Evolutionary conservation across 2,797 vertebrate species (phyloP).

Genomic region (Denticeps clupeoides): DNA sequence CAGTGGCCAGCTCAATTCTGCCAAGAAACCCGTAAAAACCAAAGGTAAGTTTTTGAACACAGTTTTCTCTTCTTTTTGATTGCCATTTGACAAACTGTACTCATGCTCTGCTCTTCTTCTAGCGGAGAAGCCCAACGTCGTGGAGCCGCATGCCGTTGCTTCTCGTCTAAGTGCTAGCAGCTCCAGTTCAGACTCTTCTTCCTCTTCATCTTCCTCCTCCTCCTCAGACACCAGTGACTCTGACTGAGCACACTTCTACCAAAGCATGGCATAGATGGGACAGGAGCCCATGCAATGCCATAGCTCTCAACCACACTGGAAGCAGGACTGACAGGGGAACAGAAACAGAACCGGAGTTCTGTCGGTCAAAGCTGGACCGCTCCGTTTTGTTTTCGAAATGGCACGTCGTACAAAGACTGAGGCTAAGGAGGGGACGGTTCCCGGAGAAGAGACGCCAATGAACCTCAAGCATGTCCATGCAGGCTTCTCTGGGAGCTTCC

Average conservation of each 20-base stretch:
- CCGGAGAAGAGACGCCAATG: too few relatives aligned
- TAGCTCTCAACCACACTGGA: neutral
- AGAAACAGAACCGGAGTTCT: neutral
- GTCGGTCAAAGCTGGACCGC: too few relatives aligned
- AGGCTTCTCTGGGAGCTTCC: constrained; percentile 42
- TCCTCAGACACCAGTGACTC: constrained; percentile 90
- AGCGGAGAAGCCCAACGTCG: constrained; percentile 69
- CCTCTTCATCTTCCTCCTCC: constrained; percentile 76
- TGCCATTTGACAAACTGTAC: neutral
- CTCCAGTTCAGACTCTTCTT: constrained; percentile 81
- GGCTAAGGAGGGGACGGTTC: too few relatives aligned
- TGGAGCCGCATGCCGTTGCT: constrained; percentile 51
- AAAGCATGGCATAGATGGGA: neutral
- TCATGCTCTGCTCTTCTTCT: neutral
- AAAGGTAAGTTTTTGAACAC: constrained; percentile 62
- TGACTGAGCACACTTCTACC: constrained; percentile 56
- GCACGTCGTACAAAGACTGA: too few relatives aligned
- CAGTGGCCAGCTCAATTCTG: constrained; percentile 85
- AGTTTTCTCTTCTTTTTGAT: neutral
- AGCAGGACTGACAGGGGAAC: neutral
- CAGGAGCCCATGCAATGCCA: constrained; percentile 7
- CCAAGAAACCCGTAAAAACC: constrained; percentile 78
- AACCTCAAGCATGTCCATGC: too few relatives aligned
- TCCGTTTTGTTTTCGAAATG: too few relatives aligned
- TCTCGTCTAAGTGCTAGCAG: constrained; percentile 85